Conservation (phyloP, 2,113 vertebrate species). For the Alligator mississippiensis region DNA sequence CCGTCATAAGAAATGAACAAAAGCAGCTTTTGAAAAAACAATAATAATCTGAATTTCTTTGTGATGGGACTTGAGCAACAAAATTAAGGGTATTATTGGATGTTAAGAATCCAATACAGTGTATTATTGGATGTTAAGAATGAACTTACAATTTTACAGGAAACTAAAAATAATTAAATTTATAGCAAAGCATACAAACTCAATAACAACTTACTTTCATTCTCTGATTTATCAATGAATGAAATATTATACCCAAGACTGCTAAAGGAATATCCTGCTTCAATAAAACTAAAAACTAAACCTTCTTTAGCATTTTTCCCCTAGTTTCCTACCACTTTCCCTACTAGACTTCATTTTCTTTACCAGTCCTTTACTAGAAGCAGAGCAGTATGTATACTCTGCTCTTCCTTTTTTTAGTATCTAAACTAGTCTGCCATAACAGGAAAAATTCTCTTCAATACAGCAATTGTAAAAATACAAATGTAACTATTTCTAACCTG, state of each 20-base stretch:
- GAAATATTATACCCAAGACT: not conserved
- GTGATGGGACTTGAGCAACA: too few species aligned
- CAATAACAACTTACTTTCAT: not conserved
- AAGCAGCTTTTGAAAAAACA: conserved; percentile 25
- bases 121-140: too few species aligned
- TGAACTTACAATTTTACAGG: not conserved
- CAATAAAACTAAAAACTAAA: not conserved
- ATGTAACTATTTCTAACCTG: too few species aligned
- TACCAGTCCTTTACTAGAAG: not conserved
- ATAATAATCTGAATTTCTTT: not conserved
- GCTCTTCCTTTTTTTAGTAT: not conserved
- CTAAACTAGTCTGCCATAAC: not conserved
- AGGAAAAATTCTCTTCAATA: not conserved
- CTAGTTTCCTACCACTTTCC: not conserved
- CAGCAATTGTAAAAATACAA: not conserved
- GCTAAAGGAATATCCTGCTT: not conserved
- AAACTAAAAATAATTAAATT: not conserved
- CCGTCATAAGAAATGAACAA: not conserved
- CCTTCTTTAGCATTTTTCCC: not conserved
- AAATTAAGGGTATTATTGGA: too few species aligned
- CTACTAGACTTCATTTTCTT: not conserved
- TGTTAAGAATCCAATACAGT: too few species aligned
- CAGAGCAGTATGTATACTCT: not conserved
- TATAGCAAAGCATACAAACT: not conserved
- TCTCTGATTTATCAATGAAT: not conserved